Evolutionary conservation across 1,140 invertebrate species (phyloP).

Genomic region (Drosophila baimaii): DNA sequence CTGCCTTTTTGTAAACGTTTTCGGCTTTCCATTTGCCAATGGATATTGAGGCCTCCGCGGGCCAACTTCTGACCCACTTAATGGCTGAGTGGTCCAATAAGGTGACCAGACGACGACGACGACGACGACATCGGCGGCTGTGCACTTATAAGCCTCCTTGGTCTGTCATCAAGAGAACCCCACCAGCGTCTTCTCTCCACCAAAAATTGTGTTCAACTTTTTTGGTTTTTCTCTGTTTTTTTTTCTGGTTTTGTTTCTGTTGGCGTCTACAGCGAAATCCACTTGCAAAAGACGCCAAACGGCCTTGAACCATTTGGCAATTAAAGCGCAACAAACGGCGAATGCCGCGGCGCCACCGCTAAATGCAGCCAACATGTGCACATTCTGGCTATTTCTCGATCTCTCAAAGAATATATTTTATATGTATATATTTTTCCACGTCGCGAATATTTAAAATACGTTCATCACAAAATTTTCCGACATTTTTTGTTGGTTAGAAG

Average conservation of each 20-base stretch:
- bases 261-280: conserved; percentile 47
- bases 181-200: not conserved
- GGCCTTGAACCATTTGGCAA: conserved; percentile 56
- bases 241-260: too few relatives aligned
- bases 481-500: not conserved
- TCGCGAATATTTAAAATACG: conserved; percentile 11
- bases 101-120: conserved; percentile 6
- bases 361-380: conserved; percentile 35
- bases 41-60: not conserved
- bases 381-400: conserved; percentile 11
- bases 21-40: not conserved
- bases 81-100: conserved; percentile 18
- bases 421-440: conserved; percentile 5
- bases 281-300: conserved; percentile 31
- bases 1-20: conserved; percentile 1
- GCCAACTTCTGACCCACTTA: conserved; percentile 23
- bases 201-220: conserved; percentile 7
- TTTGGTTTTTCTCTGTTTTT: not conserved
- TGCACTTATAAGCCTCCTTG: conserved; percentile 30
- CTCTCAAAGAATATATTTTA: conserved; percentile 8
- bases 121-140: not conserved
- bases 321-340: conserved; percentile 39
- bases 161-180: conserved; percentile 10
- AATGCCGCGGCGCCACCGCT: conserved; percentile 30
- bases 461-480: conserved; percentile 25